Percentiles rank a stretch among this genome's conserved stretches.
Conservation (phyloP, 2,888 invertebrate genomes). For the Drosophila greeni region DNA sequence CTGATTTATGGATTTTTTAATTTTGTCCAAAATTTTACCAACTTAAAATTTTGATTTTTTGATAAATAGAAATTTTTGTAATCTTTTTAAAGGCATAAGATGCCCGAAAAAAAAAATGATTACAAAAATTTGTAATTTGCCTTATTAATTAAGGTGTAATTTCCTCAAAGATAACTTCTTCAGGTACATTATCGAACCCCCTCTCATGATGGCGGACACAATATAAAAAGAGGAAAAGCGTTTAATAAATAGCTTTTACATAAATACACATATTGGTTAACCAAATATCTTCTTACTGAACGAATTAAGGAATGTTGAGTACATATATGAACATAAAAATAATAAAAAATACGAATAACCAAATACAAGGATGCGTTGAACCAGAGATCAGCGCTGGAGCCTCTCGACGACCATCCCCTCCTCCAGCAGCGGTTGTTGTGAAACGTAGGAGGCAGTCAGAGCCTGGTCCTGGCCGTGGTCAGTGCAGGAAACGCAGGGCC, state of each 20-base stretch:
- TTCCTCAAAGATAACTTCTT: not conserved
- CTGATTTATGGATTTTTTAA: too few relatives aligned
- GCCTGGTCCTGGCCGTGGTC: constrained; percentile 51
- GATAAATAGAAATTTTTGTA: too few relatives aligned
- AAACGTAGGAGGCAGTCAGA: constrained; percentile 60
- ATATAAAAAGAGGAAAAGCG: not conserved
- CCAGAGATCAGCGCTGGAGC: not conserved
- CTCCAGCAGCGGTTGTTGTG: constrained; percentile 64
- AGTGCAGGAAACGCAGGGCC: constrained; percentile 70
- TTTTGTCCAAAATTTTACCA: too few relatives aligned
- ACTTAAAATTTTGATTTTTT: too few relatives aligned
- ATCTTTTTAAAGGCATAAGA: too few relatives aligned
- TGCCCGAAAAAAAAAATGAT: too few relatives aligned
- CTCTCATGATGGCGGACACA: too few relatives aligned
- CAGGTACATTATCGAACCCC: not conserved
- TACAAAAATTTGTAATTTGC: too few relatives aligned
- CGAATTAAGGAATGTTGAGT: not conserved
- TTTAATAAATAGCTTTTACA: constrained; percentile 3
- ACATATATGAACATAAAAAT: constrained; percentile 19
- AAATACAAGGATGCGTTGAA: not conserved
- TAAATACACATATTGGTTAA: constrained; percentile 6
- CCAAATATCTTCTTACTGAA: not conserved
- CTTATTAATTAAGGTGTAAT: too few relatives aligned
- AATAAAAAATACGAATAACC: constrained; percentile 33
- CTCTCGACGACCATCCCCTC: constrained; percentile 18